Conservation (phyloP, 2,113 vertebrate genomes). For the Rhinolophus ferrumequinum region DNA sequence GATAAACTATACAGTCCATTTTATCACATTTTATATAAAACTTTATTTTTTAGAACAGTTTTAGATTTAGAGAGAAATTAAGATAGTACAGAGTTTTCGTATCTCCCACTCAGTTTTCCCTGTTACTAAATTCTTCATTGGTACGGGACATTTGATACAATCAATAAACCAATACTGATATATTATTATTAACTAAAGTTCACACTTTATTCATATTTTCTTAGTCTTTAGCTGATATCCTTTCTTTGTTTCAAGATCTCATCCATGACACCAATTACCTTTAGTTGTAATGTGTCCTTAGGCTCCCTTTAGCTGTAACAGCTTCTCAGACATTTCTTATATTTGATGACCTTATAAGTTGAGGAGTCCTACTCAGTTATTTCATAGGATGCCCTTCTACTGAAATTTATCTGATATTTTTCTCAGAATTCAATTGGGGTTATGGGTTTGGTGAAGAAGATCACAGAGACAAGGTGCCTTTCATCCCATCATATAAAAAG, state of each 20-base stretch:
- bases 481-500: background rate
- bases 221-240: background rate
- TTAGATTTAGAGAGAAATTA: background rate
- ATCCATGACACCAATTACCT: no score
- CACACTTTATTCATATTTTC: background rate
- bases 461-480: background rate
- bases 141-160: background rate
- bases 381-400: background rate
- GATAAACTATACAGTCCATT: background rate
- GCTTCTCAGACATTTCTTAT: background rate
- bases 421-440: background rate
- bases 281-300: background rate
- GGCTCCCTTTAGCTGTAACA: background rate
- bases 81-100: accelerated
- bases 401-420: background rate
- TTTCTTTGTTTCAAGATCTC: background rate
- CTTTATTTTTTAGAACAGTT: background rate
- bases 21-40: background rate
- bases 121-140: background rate
- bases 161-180: background rate
- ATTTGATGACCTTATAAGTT: background rate
- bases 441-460: background rate
- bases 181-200: background rate
- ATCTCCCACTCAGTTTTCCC: background rate
- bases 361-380: background rate